Percentiles rank a stretch among this genome's conserved stretches.
Evolutionary conservation across 2,113 vertebrate genomes (phyloP).

Genomic region (Plecturocebus donacophilus): DNA sequence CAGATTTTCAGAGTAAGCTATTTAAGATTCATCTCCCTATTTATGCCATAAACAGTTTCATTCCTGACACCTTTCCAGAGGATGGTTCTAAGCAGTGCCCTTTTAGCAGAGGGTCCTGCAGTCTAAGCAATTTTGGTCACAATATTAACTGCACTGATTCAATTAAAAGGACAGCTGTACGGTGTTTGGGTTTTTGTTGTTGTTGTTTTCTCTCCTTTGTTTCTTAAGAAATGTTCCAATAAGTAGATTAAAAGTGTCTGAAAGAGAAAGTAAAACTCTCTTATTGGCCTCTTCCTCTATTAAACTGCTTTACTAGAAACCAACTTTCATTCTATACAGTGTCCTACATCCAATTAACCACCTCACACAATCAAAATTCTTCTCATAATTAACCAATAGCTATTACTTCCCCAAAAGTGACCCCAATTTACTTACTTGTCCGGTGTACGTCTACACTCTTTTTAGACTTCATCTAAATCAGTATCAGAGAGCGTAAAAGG

Average conservation of each 20-base stretch:
- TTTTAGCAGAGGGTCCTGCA: conserved; percentile 47
- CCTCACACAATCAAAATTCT: not conserved
- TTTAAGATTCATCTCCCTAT: conserved; percentile 67
- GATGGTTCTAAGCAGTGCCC: not conserved
- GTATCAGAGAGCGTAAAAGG: not conserved
- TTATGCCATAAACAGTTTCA: conserved; percentile 38
- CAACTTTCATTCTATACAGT: not conserved
- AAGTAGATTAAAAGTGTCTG: conserved; percentile 60
- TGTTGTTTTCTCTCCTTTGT: not conserved
- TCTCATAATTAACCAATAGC: conserved; percentile 33
- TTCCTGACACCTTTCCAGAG: conserved; percentile 60
- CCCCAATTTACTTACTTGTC: not conserved
- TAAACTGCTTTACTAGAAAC: conserved; percentile 34
- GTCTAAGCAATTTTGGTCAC: conserved; percentile 57
- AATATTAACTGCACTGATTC: conserved; percentile 28
- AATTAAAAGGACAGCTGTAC: conserved; percentile 66
- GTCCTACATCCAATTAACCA: conserved; percentile 50
- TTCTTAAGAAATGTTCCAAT: conserved; percentile 56
- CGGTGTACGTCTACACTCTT: not conserved
- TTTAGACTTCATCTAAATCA: conserved; percentile 42
- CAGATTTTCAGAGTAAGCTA: conserved; percentile 65
- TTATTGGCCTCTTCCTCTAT: not conserved
- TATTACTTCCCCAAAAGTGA: conserved; percentile 24
- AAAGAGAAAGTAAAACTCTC: not conserved
- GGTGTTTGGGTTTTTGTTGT: not conserved